A percentile compares a stretch with the other conserved stretches of the same genome.
These are phyloP conservation scores for Cacatua alba DNA, from an alignment of 2,113 vertebrate species.

Conservation along the genomic window DNA sequence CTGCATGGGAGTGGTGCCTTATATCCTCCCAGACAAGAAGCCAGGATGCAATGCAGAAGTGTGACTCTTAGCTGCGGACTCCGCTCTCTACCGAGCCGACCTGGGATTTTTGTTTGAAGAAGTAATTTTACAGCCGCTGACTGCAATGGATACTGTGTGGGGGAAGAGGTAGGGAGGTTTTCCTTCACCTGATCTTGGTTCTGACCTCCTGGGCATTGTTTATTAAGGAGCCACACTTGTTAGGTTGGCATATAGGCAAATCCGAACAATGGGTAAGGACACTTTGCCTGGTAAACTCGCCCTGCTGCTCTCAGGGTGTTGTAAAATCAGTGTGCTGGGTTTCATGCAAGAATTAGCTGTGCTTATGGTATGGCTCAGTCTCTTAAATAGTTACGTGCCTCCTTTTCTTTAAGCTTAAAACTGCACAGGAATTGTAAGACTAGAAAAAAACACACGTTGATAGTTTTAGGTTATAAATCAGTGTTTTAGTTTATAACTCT, in stretches of 20 bases:
- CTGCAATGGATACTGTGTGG: background rate
- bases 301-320: background rate
- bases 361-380: background rate
- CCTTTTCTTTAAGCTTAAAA: background rate
- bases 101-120: background rate
- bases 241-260: background rate
- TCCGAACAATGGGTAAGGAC: background rate
- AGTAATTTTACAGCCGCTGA: background rate
- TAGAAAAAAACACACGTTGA: background rate
- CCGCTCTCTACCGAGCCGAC: background rate
- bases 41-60: background rate
- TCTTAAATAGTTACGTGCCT: background rate
- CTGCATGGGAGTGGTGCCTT: background rate
- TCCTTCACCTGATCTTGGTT: background rate
- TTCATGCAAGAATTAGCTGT: background rate
- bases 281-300: background rate
- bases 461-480: background rate
- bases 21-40: background rate
- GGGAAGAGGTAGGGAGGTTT: conserved; percentile 34
- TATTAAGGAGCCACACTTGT: background rate
- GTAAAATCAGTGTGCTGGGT: background rate
- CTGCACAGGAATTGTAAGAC: background rate
- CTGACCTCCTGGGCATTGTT: background rate
- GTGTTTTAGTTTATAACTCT: background rate
- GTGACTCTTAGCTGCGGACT: background rate